A percentile compares a stretch with the other conserved stretches of the same genome.
Conservation (phyloP, 2,888 invertebrate species). For the Scaptodrosophila latifasciaeformis region DNA sequence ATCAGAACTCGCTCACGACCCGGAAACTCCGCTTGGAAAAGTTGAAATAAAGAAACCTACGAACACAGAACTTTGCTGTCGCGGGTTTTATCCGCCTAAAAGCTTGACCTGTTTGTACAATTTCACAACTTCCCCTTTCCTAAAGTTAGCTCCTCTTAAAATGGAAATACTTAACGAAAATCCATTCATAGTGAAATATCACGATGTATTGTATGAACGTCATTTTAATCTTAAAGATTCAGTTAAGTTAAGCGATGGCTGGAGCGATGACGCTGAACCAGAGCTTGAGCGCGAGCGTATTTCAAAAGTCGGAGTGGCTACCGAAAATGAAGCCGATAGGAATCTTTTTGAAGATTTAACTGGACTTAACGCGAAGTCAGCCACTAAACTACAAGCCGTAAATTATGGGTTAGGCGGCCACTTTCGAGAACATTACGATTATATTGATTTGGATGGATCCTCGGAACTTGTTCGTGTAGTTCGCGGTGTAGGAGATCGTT, state of each 20-base stretch:
- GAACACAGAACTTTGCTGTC: constrained; percentile 14
- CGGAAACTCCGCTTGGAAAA: neutral
- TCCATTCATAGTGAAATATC: constrained; percentile 24
- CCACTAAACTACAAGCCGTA: neutral
- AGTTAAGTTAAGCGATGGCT: neutral
- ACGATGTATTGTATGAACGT: constrained; percentile 23
- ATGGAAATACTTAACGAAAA: constrained; percentile 20
- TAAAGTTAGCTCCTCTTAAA: constrained; percentile 26
- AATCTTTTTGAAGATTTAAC: constrained; percentile 3
- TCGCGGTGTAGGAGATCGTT: neutral
- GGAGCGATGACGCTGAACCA: neutral
- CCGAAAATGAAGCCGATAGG: no score
- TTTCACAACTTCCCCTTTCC: constrained; percentile 13
- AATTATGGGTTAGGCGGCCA: constrained; percentile 4
- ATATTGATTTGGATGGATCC: neutral
- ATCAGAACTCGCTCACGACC: neutral
- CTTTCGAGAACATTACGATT: neutral
- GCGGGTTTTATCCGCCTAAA: neutral
- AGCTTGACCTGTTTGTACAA: constrained; percentile 21
- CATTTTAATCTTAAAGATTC: no score
- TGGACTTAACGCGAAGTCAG: neutral
- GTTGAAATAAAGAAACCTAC: neutral
- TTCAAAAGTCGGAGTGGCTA: neutral
- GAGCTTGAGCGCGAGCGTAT: neutral
- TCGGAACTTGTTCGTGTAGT: neutral